A percentile compares a stretch with the other conserved stretches of the same genome.
Evolutionary conservation across 2,888 invertebrate genomes (phyloP).

Genomic region (Zootermopsis nevadensis): DNA sequence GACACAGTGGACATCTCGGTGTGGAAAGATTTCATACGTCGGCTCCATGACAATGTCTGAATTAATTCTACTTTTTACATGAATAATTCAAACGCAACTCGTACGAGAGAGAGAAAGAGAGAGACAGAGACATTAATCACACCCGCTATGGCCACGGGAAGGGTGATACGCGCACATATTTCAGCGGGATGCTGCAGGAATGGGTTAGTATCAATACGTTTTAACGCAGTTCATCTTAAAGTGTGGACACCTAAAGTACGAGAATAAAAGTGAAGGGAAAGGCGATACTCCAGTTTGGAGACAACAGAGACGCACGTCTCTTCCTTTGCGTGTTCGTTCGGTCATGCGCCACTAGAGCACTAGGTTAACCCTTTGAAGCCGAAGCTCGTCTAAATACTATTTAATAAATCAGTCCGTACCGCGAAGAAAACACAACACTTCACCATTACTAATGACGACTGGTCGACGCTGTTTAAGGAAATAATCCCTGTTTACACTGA

Average conservation of each 20-base stretch:
- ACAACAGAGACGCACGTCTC: no score
- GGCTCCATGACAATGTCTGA: background rate
- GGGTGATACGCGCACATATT: background rate
- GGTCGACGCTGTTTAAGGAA: no score
- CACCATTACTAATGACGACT: no score
- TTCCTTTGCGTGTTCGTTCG: no score
- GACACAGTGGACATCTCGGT: background rate
- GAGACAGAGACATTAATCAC: background rate
- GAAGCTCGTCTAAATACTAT: no score
- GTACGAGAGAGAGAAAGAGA: background rate
- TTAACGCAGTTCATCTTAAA: background rate
- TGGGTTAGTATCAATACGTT: background rate
- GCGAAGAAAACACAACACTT: no score
- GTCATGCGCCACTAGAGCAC: no score
- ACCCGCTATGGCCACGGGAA: background rate
- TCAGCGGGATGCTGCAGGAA: background rate
- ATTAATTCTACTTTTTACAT: background rate
- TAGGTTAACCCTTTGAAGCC: no score
- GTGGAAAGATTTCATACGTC: background rate
- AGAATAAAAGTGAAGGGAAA: no score
- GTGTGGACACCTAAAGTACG: background rate
- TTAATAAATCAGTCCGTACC: no score
- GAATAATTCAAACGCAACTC: slow-evolving; percentile 22
- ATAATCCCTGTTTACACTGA: no score
- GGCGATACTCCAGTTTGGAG: no score